Base-by-base conservation (phyloP, 2,113 vertebrate species). In the Jacana jacana region DNA sequence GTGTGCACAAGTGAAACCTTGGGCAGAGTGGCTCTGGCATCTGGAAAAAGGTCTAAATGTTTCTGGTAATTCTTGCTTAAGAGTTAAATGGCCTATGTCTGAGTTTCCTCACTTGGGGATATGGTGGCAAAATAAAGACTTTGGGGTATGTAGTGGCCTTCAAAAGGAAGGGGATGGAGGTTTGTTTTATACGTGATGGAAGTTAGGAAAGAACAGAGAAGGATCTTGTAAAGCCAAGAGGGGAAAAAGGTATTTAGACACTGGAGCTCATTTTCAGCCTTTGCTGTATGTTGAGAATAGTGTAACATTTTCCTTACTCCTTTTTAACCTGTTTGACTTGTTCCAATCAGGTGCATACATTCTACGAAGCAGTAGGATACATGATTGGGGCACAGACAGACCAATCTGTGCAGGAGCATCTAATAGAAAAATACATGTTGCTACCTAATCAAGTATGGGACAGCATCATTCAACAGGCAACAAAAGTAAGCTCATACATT, bases 381-480 rank as follows among this genome's bases (percentile, higher is more conserved):
- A 99, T 99, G 99, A 99, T 99, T 19, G 99, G 99, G 19, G 99
- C 99, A n/a, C 99, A 99, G 93, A 99, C 99, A 10, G 99, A 99
- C 97, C 99, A 99, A 95, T 98, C 98, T 48, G 99, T 99, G 55
- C 99, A 99, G 96, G 99, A 99, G 88, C 99, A 99, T 96, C 98
- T 99, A 81, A 99, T 99, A 97, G 99, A 99, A 97, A 99, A 99
- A 92, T 99, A 99, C 64, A 99, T 99, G 99, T 95, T 99, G 79
- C 98, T 99, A n/a, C 99, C 99, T 54, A 99, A 99, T 97, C 99
- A 99, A 94, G 99, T 99, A 94, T 99, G 99, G 99, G 99, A 99
- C 97, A 99, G 99, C 97, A 99, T 99, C 97, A 99, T 99, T 95
- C 99, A 99, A 82, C 99, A 99, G 96, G 99, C 99, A 95, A 99